phyloP scores from a whole-genome alignment of 2,888 invertebrate species.

The Drosophila birchii region DNA sequence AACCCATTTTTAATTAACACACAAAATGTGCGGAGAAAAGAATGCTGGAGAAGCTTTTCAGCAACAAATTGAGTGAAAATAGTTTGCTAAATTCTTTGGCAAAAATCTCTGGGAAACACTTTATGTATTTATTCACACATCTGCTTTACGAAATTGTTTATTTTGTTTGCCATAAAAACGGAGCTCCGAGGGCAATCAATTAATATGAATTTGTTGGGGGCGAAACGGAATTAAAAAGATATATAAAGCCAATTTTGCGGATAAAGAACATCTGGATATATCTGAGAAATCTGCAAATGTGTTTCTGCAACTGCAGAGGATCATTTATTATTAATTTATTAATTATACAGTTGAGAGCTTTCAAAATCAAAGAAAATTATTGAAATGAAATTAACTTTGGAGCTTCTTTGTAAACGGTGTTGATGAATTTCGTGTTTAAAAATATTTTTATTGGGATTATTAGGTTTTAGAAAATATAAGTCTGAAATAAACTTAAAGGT shows the following conservation, averaged over 20 bases:
- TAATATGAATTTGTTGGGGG: slow-evolving; percentile 20
- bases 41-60: slow-evolving; percentile 31
- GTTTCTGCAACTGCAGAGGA: neutral
- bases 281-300: neutral
- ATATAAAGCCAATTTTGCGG: slow-evolving; percentile 7
- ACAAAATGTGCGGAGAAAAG: slow-evolving; percentile 3
- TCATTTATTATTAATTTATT: neutral
- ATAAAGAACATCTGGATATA: slow-evolving; percentile 9
- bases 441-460: too few relatives aligned
- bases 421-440: too few relatives aligned
- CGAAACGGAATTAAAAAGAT: slow-evolving; percentile 26
- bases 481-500: neutral
- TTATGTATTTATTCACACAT: slow-evolving; percentile 38
- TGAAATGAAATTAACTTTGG: neutral
- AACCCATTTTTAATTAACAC: slow-evolving; percentile 51
- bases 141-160: slow-evolving; percentile 33
- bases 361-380: neutral
- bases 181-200: slow-evolving; percentile 25
- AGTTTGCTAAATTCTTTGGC: slow-evolving; percentile 27
- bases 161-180: slow-evolving; percentile 33
- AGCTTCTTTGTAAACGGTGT: too few relatives aligned
- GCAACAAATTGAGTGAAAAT: slow-evolving; percentile 33
- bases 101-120: neutral
- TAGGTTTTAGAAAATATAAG: neutral
- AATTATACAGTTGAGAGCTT: neutral